Percentiles rank a stretch among this genome's conserved stretches.
Conservation (phyloP, 2,888 invertebrate species). For the Xanthorhoe designata region DNA sequence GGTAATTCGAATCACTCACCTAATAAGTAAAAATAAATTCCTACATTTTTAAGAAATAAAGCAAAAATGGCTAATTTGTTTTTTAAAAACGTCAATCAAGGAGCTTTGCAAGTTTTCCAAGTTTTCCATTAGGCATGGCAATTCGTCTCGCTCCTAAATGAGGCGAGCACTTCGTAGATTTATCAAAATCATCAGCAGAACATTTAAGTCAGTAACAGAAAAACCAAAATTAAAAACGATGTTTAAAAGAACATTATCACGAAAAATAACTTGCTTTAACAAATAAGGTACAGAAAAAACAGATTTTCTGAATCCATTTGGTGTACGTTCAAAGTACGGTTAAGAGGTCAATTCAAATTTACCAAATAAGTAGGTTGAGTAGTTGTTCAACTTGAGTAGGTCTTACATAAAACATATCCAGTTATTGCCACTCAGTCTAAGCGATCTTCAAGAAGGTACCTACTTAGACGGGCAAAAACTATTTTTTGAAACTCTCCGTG, state of each 20-base stretch:
- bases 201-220: too few species aligned
- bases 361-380: background rate
- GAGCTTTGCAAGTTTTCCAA: background rate
- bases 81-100: background rate
- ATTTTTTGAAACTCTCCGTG: background rate
- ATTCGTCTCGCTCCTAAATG: conserved; percentile 1
- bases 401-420: background rate
- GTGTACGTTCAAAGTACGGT: too few species aligned
- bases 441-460: background rate
- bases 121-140: too few species aligned
- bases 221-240: too few species aligned
- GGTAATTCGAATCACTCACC: too few species aligned
- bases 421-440: background rate
- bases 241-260: too few species aligned
- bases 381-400: background rate
- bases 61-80: conserved; percentile 1
- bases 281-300: too few species aligned
- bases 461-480: background rate
- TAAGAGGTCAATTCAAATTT: background rate
- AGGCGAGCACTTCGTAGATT: too few species aligned
- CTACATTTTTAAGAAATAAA: background rate
- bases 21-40: too few species aligned
- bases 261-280: too few species aligned
- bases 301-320: background rate
- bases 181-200: too few species aligned